Evolutionary conservation across 2,113 vertebrate genomes (phyloP).

Genomic region (Halichoeres trimaculatus): DNA sequence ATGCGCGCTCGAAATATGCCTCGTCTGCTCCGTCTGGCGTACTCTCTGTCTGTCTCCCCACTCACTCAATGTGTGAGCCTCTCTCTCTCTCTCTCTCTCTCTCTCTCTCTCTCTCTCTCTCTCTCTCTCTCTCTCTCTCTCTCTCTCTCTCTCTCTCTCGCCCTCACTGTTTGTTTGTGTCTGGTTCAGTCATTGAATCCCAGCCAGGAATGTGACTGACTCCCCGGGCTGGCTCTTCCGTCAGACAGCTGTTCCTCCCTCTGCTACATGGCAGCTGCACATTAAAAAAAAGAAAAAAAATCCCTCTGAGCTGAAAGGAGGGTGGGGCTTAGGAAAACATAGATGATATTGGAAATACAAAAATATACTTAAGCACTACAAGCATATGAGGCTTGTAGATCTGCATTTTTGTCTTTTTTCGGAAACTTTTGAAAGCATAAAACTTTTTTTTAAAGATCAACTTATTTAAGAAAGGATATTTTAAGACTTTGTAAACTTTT

Average conservation of each 20-base stretch:
- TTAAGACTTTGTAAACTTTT: background rate
- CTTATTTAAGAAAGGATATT: background rate
- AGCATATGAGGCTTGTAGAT: conserved; percentile 3
- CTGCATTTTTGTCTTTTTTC: background rate
- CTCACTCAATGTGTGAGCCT: conserved; percentile 64
- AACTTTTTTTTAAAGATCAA: too few species aligned
- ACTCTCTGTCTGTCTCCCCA: conserved; percentile 76
- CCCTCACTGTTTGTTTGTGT: conserved; percentile 91
- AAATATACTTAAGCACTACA: conserved; percentile 41
- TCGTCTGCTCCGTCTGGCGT: conserved; percentile 76
- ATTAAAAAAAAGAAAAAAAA: conserved; percentile 50
- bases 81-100: conserved; percentile 64
- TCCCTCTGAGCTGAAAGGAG: conserved; percentile 50
- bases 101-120: conserved; percentile 41
- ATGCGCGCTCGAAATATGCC: conserved; percentile 74
- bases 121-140: conserved; percentile 64
- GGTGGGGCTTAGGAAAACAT: conserved; percentile 68
- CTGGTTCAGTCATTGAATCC: conserved; percentile 93
- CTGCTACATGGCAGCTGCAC: conserved; percentile 84
- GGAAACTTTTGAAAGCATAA: background rate
- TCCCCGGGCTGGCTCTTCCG: conserved; percentile 90
- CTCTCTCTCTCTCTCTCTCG: conserved; percentile 61
- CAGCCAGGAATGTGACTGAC: conserved; percentile 96
- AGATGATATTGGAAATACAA: conserved; percentile 45
- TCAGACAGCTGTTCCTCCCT: conserved; percentile 83